Percentiles rank a stretch among this genome's conserved stretches.
Conservation (phyloP, 2,797 vertebrate genomes). For the Chromobotia macracanthus region DNA sequence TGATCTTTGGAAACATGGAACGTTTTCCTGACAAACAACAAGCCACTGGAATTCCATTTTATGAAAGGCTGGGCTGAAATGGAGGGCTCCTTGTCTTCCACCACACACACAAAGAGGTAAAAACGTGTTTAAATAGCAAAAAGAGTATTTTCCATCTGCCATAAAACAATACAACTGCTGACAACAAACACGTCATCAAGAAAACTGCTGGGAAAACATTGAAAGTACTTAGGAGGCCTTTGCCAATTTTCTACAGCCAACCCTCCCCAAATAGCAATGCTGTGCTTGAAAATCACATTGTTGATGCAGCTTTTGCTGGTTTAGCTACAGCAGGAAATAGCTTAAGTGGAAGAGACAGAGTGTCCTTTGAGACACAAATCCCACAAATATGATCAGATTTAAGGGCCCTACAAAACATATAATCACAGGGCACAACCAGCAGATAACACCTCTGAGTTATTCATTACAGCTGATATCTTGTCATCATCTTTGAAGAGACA, state of each 20-base stretch:
- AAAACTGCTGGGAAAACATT: slow-evolving; percentile 25
- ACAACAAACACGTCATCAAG: slow-evolving; percentile 20
- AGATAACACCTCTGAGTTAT: background rate
- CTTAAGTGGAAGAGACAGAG: background rate
- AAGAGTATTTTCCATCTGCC: slow-evolving; percentile 1
- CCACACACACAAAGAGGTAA: background rate
- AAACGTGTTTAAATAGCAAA: background rate
- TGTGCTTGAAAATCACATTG: slow-evolving; percentile 8
- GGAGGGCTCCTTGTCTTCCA: background rate
- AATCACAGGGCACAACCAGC: background rate
- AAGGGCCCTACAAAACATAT: background rate
- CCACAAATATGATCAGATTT: background rate
- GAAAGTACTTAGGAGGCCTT: slow-evolving; percentile 4
- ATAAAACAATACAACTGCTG: slow-evolving; percentile 30
- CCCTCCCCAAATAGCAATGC: background rate
- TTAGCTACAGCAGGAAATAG: background rate
- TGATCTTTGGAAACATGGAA: slow-evolving; percentile 21
- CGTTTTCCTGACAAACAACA: background rate
- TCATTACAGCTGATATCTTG: background rate
- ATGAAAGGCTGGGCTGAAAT: background rate
- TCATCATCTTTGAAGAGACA: background rate
- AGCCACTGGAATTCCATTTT: background rate
- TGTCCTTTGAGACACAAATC: background rate
- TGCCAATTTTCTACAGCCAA: background rate
- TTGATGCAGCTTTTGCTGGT: background rate